These are phyloP conservation scores for Sebastolobus altivelis DNA, from an alignment of 2,797 vertebrate genomes.

Conservation along the genomic window DNA sequence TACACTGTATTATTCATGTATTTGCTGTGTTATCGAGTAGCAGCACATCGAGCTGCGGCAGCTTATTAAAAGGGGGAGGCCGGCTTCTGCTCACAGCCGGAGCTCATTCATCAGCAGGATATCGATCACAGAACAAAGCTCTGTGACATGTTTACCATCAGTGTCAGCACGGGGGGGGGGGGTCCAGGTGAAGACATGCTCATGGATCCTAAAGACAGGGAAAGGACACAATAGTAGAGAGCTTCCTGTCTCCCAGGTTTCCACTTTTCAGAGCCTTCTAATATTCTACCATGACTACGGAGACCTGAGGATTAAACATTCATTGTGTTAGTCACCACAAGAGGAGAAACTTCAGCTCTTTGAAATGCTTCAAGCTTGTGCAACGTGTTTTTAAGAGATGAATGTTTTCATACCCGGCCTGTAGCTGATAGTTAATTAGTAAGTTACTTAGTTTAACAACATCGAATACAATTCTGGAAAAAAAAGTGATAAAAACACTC, in stretches of 20 bases:
- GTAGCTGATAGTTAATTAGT: not conserved
- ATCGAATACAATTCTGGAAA: not conserved
- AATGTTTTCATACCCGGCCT: not conserved
- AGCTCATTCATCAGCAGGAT: constrained; percentile 30
- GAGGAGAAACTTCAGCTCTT: not conserved
- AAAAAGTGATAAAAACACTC: not conserved
- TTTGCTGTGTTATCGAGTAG: not conserved
- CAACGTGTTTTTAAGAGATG: not conserved
- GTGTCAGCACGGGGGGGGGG: not conserved
- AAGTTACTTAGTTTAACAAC: not conserved
- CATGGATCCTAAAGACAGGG: not conserved
- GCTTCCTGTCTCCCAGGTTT: not conserved
- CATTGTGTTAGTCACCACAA: not conserved
- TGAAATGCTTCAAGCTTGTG: not conserved
- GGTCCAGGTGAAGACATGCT: not conserved
- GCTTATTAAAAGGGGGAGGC: constrained; percentile 37
- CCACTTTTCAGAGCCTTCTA: not conserved
- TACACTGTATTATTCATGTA: not conserved
- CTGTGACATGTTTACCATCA: not conserved
- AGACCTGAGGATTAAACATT: not conserved
- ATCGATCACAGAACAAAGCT: constrained; percentile 25
- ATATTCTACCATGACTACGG: not conserved
- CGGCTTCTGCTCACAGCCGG: constrained; percentile 18
- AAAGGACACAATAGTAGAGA: not conserved
- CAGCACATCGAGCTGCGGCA: constrained; percentile 12